Evolutionary conservation across 2,888 invertebrate genomes (phyloP).

Genomic region (Gnatocerus cornutus): DNA sequence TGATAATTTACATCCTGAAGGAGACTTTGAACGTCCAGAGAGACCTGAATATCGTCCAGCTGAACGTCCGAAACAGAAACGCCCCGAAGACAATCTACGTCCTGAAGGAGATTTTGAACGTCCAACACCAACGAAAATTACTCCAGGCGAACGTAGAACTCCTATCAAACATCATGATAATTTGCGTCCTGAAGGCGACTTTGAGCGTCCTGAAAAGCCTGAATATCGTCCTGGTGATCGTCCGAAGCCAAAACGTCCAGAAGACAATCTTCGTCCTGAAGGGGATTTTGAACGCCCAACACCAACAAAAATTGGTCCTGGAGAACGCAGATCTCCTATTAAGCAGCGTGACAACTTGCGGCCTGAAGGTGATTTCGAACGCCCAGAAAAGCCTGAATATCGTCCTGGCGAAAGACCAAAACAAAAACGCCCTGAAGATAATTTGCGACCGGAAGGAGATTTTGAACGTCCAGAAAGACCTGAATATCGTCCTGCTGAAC

Average conservation of each 20-base stretch:
- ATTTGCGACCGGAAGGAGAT: constrained; percentile 70
- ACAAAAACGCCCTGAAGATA: constrained; percentile 78
- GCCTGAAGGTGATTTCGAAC: constrained; percentile 54
- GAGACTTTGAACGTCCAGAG: constrained; percentile 71
- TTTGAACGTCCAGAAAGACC: constrained; percentile 6
- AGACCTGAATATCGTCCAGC: constrained; percentile 67
- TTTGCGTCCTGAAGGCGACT: constrained; percentile 2
- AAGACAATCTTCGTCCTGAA: not conserved
- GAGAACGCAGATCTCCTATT: not conserved
- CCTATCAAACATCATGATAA: constrained; percentile 7
- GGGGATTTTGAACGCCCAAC: constrained; percentile 2
- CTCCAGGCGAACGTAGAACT: not conserved
- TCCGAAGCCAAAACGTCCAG: not conserved
- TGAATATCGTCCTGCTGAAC: not conserved
- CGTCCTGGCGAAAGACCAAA: constrained; percentile 67
- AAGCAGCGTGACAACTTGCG: not conserved
- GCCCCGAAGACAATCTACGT: constrained; percentile 8
- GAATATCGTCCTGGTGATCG: not conserved
- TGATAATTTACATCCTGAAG: constrained; percentile 74
- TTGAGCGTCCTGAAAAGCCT: not conserved
- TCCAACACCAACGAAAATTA: not conserved
- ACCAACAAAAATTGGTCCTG: not conserved
- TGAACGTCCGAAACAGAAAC: not conserved
- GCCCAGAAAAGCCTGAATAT: too few species aligned
- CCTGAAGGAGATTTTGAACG: constrained; percentile 3